Evolutionary conservation across 2,888 invertebrate species (phyloP).

Genomic region (Macrophya alboannulata): DNA sequence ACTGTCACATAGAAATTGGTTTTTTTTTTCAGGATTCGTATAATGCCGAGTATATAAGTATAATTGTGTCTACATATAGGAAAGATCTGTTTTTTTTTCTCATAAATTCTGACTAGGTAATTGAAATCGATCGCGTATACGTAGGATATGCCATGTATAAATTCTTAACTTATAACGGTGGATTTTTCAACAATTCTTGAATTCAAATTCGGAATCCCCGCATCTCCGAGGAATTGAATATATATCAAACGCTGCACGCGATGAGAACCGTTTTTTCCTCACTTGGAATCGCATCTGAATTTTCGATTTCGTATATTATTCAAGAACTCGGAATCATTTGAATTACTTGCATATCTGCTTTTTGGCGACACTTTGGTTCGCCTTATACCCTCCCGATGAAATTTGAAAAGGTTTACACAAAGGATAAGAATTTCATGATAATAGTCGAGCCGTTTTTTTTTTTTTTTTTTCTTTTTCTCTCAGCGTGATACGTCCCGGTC

Average conservation of each 20-base stretch:
- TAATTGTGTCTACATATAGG: neutral
- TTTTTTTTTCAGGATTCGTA: neutral
- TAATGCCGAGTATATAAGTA: neutral
- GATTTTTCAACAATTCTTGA: neutral
- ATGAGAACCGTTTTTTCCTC: neutral
- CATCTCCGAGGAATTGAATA: neutral
- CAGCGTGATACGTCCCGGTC: neutral
- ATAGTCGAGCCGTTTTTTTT: constrained; percentile 23
- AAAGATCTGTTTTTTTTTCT: neutral
- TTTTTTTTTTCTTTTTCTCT: too few species aligned
- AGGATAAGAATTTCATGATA: constrained; percentile 26
- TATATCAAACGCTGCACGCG: neutral
- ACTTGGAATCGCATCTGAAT: neutral
- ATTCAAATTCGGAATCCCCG: neutral
- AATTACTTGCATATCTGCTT: constrained; percentile 20
- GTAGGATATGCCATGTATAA: neutral
- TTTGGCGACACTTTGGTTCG: neutral
- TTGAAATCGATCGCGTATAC: neutral
- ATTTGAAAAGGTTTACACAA: neutral
- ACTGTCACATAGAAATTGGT: neutral
- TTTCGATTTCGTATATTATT: neutral
- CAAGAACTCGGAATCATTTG: neutral
- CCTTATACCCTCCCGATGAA: neutral
- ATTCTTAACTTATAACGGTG: neutral
- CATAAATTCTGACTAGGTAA: neutral